phyloP scores from a whole-genome alignment of 2,113 vertebrate species.

The Strix aluco region DNA sequence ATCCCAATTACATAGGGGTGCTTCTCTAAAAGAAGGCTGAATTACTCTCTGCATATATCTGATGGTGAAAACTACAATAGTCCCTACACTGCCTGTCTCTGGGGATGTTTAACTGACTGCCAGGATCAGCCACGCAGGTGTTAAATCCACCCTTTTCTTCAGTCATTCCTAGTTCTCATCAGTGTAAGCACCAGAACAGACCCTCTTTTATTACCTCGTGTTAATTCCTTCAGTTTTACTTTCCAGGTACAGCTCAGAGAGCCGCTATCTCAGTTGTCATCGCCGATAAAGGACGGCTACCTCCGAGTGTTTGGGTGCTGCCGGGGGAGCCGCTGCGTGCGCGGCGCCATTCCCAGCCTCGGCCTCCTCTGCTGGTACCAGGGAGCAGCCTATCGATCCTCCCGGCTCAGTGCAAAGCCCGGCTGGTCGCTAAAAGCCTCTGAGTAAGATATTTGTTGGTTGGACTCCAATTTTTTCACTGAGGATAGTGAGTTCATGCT shows the following conservation, averaged over 20 bases:
- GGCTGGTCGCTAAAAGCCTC: neutral
- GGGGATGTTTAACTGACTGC: neutral
- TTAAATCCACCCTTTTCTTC: neutral
- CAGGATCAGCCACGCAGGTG: neutral
- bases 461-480: neutral
- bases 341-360: neutral
- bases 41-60: neutral
- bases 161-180: neutral
- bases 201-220: neutral
- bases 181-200: neutral
- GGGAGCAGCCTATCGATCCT: constrained; percentile 34
- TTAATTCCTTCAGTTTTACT: neutral
- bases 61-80: neutral
- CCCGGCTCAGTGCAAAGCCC: neutral
- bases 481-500: neutral
- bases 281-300: neutral
- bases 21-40: neutral
- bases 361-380: constrained; percentile 4
- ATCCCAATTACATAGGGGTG: neutral
- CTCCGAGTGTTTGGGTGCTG: neutral
- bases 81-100: neutral
- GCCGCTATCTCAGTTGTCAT: neutral
- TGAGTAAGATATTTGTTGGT: neutral
- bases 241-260: neutral
- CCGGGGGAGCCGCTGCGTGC: neutral